Evolutionary conservation across 2,888 invertebrate species (phyloP), one percentile per base, ranked within the genome.

Genomic region (Geophilus truncorum): DNA sequence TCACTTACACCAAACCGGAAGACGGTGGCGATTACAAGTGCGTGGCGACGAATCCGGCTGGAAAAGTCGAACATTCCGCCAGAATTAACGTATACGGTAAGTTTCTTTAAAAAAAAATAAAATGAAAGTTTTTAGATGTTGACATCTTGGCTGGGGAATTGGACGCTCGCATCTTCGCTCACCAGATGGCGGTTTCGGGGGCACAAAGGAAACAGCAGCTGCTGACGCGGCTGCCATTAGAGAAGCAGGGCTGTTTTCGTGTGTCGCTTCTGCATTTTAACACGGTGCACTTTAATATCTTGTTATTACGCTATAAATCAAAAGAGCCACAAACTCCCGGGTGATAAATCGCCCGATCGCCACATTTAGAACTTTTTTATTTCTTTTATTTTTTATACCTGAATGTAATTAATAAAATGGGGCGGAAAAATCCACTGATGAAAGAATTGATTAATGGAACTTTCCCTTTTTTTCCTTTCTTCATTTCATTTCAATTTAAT

Each of bases 41-140:
- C 34, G 21, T 15, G 57, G 34, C 78, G 77, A 18, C 82, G 7
- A 82, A 82, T 40, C 79, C 79, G 30, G 82, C 80, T 15, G 82
- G 82, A 25, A 70, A 15, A 23, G 77, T 77, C 6, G 45, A 81
- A 21, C 45, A 80, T 57, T 36, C 77, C 10, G 81, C 78, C 21
- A 81, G 70, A 77, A 34, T 81, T 36, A 78, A 82, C 25, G 80
- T 81, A 23, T 80, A 86, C 79, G 82, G 82, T 82, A 80, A 77
- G 40, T 80, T 15, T n/a, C 7, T n/a, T 1, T 5, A 40, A 40
- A n/a, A 10, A 40, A 7, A 34, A 9, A 34, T 7, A 34, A 34
- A 34, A 34, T 7, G 9, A 34, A 34, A 34, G 15, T 62, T 25
- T 62, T 23, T 62, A 12, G 28, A 70, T 25, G 28, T 70, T 70